These are phyloP conservation scores for Gambusia holbrooki DNA, from an alignment of 2,113 vertebrate species.

Conservation along the genomic window DNA sequence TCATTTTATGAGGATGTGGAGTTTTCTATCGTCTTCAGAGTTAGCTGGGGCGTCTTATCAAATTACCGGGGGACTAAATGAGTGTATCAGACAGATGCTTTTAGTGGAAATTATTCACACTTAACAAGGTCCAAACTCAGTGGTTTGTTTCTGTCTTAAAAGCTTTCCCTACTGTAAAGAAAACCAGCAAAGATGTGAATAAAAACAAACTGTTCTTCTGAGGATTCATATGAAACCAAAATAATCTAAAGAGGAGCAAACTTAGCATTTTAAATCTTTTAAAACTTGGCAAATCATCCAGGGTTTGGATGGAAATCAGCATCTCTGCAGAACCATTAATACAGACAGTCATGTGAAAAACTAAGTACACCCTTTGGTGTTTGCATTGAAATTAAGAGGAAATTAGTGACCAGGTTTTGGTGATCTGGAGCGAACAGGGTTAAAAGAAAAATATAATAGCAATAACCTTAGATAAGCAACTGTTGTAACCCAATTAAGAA, in stretches of 20 bases:
- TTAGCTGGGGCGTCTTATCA: background rate
- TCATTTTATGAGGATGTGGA: background rate
- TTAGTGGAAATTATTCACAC: conserved; percentile 2
- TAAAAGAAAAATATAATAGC: too few relatives aligned
- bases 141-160: background rate
- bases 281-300: background rate
- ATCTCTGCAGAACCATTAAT: background rate
- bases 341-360: too few relatives aligned
- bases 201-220: background rate
- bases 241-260: background rate
- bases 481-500: too few relatives aligned
- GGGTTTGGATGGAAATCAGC: background rate
- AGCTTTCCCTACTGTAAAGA: background rate
- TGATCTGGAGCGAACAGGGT: too few relatives aligned
- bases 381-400: background rate
- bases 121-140: background rate
- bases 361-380: background rate
- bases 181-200: background rate
- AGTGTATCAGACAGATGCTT: background rate
- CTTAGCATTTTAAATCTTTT: background rate
- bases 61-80: background rate
- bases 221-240: background rate
- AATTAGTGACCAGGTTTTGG: background rate
- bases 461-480: too few relatives aligned
- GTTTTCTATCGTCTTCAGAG: conserved; percentile 2